These are phyloP conservation scores for Sarcophaga subvicina DNA, from an alignment of 2,888 invertebrate genomes.

Conservation along the genomic window DNA sequence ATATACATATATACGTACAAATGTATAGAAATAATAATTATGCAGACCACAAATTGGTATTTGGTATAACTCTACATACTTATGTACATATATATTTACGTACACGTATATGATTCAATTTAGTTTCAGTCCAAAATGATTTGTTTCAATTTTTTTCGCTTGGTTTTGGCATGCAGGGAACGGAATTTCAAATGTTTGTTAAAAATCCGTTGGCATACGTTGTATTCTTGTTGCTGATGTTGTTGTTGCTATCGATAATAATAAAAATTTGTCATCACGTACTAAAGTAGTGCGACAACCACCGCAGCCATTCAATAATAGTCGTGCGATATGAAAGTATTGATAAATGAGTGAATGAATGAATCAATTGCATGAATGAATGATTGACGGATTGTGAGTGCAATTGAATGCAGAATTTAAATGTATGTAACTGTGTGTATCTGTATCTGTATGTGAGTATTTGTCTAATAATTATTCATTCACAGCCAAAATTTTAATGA, in stretches of 20 bases:
- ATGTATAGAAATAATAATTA: too few species aligned
- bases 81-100: background rate
- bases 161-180: too few species aligned
- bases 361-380: background rate
- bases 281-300: background rate
- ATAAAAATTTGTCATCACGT: conserved; percentile 42
- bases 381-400: too few species aligned
- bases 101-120: background rate
- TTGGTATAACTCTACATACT: too few species aligned
- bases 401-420: conserved; percentile 5
- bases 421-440: background rate
- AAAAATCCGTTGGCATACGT: conserved; percentile 49
- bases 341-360: background rate
- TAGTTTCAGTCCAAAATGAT: background rate
- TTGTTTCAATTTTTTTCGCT: background rate
- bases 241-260: conserved; percentile 25
- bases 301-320: background rate
- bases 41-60: too few species aligned
- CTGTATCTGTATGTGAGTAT: background rate
- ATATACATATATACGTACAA: background rate
- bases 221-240: conserved; percentile 16
- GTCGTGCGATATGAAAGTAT: background rate
- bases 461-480: conserved; percentile 40
- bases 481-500: conserved; percentile 12
- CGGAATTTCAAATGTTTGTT: conserved; percentile 33